Evolutionary conservation across 1,140 invertebrate genomes (phyloP).

Genomic region (Heterodera carotae): DNA sequence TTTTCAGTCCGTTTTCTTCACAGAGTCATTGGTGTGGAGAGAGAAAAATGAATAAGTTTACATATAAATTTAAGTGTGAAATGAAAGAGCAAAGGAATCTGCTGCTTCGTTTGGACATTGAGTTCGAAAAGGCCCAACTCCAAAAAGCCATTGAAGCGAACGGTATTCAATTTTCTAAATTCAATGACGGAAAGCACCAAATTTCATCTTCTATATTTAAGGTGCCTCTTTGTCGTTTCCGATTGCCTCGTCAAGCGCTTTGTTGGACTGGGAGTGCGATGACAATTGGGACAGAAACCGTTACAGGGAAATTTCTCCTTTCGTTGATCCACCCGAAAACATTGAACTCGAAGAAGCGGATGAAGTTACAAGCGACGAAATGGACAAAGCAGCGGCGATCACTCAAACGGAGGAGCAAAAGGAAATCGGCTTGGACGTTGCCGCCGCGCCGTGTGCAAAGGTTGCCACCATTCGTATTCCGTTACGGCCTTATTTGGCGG

Average conservation of each 20-base stretch:
- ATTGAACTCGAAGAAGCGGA: background rate
- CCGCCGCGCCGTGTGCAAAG: background rate
- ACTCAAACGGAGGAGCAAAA: background rate
- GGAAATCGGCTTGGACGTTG: background rate
- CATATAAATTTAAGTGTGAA: background rate
- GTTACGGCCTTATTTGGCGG: background rate
- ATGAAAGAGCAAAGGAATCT: background rate
- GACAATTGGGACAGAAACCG: background rate
- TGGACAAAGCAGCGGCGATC: background rate
- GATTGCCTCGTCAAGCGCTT: background rate
- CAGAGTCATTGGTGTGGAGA: background rate
- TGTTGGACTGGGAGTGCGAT: conserved; percentile 2
- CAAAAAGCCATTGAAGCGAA: background rate
- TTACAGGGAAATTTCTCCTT: conserved; percentile 9
- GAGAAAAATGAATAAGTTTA: background rate
- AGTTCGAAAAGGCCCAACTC: background rate
- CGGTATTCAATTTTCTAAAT: background rate
- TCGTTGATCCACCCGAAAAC: background rate
- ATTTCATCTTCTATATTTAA: background rate
- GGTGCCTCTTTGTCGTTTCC: background rate
- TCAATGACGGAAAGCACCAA: background rate
- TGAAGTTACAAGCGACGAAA: background rate
- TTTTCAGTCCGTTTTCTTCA: conserved; percentile 4
- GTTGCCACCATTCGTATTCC: background rate
- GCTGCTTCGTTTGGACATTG: background rate